A percentile compares a stretch with the other conserved stretches of the same genome.
These are phyloP conservation scores for Andricus curvator DNA, from an alignment of 2,888 invertebrate species.

Conservation along the genomic window DNA sequence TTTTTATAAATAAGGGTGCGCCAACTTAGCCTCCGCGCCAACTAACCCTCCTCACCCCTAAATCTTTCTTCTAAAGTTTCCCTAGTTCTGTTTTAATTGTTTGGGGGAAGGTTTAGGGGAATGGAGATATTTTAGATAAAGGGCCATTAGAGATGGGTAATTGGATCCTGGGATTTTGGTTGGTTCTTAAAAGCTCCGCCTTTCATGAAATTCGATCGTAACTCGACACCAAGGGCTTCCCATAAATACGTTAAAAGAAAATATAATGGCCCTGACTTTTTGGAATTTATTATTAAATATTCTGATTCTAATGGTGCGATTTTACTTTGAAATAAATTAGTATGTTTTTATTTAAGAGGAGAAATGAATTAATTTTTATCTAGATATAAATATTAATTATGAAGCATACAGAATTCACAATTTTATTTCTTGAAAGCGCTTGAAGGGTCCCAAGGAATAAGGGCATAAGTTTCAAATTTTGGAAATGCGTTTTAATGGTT, in stretches of 20 bases:
- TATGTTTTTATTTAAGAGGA: not conserved
- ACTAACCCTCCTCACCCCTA: no score
- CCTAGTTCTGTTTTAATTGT: not conserved
- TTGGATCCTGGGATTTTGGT: slow-evolving; percentile 68
- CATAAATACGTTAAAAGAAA: slow-evolving; percentile 7
- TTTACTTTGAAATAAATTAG: not conserved
- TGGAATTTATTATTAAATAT: no score
- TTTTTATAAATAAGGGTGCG: no score
- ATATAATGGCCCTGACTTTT: not conserved
- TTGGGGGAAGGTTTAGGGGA: slow-evolving; percentile 29
- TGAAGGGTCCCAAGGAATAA: no score
- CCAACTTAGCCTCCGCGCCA: no score
- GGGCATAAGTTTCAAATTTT: no score
- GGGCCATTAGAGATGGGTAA: slow-evolving; percentile 51
- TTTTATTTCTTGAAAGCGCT: no score
- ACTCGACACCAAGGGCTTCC: slow-evolving; percentile 36
- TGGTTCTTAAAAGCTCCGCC: slow-evolving; percentile 72
- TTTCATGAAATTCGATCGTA: slow-evolving; percentile 55
- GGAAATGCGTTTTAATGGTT: no score
- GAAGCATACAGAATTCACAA: no score
- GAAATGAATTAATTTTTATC: not conserved
- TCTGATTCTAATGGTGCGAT: not conserved
- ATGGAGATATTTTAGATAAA: slow-evolving; percentile 28
- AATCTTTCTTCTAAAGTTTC: not conserved
- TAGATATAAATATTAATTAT: no score